Base-by-base conservation (phyloP, 2,113 vertebrate genomes). In the Rhynchopsitta pachyrhyncha region DNA sequence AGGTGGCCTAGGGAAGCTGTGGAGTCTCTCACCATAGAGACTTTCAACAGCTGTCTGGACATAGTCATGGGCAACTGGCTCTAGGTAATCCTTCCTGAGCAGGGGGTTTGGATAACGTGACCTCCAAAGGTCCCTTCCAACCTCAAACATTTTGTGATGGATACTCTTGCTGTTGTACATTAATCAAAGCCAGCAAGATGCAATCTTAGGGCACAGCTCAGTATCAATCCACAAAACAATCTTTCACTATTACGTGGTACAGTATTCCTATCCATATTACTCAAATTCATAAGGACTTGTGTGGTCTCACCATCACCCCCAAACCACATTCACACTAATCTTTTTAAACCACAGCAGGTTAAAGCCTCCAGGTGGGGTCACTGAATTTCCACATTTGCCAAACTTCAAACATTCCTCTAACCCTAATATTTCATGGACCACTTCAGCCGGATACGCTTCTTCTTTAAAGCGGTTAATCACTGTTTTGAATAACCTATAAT, bases 211-310 rank as follows among this genome's bases (percentile, higher is more conserved):
- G 44, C 66, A 53, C 44, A 47, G 37, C 11, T 60, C 50, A 52
- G 39, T 14, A 47, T 18, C 10, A 20, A 46, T 31, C 19, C 44
- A 70, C 7, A 59, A 14, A 49, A 39, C 35, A 6, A 33, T 46
- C 42, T 31, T 42, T 37, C 28, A 59, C 20, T 71, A 16, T n/a
- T 41, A 31, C 35, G 5, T 18, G 35, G 41, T 6, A 11, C 17
- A 55, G 11, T 17, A 24, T 9, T 89, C 53, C 41, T 18, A 39
- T 4, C 41, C 1, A 0, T 23, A 28, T 22, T 13, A 50, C 23
- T 55, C 5, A 2, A 68, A 41, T 9, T 68, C 33, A 4, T 1
- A 64, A 73, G 27, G 27, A 55, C 2, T 18, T 3, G 1, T 15
- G 28, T 7, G 33, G 33, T 42, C n/a, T 57, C 39, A 89, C 42